Base-by-base conservation (phyloP, 2,888 invertebrate species). In the Onthophagus sagittarius region DNA sequence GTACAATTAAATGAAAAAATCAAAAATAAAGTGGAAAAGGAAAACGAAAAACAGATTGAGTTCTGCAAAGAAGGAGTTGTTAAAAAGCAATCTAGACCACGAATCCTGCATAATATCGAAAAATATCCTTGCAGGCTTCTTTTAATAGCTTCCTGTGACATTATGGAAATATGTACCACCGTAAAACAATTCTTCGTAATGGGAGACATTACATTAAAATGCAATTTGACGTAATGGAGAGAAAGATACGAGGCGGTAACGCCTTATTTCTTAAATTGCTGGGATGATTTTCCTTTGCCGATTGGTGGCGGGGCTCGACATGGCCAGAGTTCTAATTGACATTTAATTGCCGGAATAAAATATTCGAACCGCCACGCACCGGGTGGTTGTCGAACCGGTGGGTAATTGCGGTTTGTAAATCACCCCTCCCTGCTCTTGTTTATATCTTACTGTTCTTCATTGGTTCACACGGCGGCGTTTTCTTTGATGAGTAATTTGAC, bases 301-400 rank as follows among this genome's bases (percentile, higher is more conserved):
- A 23, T 23, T 3, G 23, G 23, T 23, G 23, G 23, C 23, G 23
- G 23, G 23, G 23, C 39, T 53, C 39, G 11, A 7, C 69, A 3
- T 23, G 64, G 62, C 70, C 75, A 69, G 23, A 23, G 74, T 74
- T 77, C 78, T 77, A 78, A 78, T 78, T 74, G 76, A 76, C 73
- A 76, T 77, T 77, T 78, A 78, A 78, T 78, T 77, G 76, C 76
- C 69, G 75, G 75, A 78, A 78, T 76, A 77, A 77, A 76, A 74
- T 77, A 75, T 75, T 73, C 72, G 73, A 72, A 53, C 39, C 39
- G 39, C 39, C 7, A 11, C 11, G 9, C 39, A 53, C 39, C 39
- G 9, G 39, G 39, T 53, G 7, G 39, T 4, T 11, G 39, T 53
- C 39, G 39, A 53, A 53, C 39, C 39, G 7, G 39, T 23, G 23